Conservation (phyloP, 2,888 invertebrate genomes). For the Heliconius cydno region DNA sequence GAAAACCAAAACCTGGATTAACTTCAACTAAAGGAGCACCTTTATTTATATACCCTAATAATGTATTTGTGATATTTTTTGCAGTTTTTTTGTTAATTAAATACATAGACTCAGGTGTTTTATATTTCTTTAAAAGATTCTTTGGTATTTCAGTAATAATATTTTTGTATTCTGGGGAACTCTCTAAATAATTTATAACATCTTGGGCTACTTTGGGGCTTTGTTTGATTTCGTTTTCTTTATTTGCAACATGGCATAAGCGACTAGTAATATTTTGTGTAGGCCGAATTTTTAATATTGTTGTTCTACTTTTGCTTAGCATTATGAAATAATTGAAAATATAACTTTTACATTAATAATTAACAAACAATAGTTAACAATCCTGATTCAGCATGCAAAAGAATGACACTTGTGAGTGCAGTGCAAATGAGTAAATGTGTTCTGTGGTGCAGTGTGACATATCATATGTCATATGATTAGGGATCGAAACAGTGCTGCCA, state of each 20-base stretch:
- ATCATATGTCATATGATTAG: no score
- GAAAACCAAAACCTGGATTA: conserved; percentile 87
- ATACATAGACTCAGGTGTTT: conserved; percentile 71
- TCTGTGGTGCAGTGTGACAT: no score
- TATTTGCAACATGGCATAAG: conserved; percentile 61
- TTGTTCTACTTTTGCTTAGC: background rate
- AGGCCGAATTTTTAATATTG: conserved; percentile 16
- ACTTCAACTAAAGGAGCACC: conserved; percentile 84
- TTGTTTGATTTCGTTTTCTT: conserved; percentile 57
- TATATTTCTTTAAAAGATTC: conserved; percentile 68
- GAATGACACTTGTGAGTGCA: background rate
- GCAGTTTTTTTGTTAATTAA: conserved; percentile 73
- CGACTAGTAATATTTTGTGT: conserved; percentile 50
- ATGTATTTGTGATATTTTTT: conserved; percentile 62
- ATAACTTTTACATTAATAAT: background rate
- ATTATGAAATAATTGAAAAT: conserved; percentile 5
- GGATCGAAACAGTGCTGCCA: no score
- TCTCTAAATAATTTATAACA: conserved; percentile 67
- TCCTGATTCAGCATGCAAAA: background rate
- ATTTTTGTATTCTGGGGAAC: conserved; percentile 59
- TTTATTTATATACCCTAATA: conserved; percentile 62
- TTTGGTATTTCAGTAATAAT: conserved; percentile 68
- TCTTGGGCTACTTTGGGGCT: conserved; percentile 62
- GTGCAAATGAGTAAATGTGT: no score
- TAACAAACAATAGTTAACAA: background rate